phyloP scores from a whole-genome alignment of 2,888 invertebrate species.

The Heliconius ethilla region DNA sequence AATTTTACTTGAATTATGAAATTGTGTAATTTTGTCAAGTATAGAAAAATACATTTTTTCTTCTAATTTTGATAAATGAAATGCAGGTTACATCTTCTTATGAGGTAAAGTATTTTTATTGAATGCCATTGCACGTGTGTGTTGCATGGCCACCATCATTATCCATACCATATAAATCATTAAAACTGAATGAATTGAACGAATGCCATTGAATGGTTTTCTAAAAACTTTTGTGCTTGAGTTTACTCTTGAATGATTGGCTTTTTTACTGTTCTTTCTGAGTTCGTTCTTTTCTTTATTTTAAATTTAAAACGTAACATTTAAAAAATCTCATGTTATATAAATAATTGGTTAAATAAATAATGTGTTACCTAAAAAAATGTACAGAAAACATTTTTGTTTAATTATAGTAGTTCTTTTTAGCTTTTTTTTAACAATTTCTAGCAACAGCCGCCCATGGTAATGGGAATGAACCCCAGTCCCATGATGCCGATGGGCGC shows the following conservation, averaged over 20 bases:
- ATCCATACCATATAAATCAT: constrained; percentile 24
- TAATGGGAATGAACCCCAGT: constrained; percentile 73
- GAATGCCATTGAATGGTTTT: constrained; percentile 12
- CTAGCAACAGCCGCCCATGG: constrained; percentile 78
- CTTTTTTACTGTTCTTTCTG: background rate
- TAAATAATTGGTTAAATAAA: background rate
- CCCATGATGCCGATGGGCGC: constrained; percentile 70
- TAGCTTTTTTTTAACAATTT: constrained; percentile 32
- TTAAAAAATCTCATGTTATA: background rate
- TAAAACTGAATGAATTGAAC: constrained; percentile 16
- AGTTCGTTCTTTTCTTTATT: background rate
- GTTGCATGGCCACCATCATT: constrained; percentile 46
- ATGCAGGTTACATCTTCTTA: constrained; percentile 38
- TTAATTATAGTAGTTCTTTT: background rate
- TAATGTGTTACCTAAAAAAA: background rate
- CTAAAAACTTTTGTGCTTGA: background rate
- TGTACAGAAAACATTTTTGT: background rate
- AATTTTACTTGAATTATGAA: background rate
- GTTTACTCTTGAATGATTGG: constrained; percentile 6
- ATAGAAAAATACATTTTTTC: background rate
- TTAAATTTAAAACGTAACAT: background rate
- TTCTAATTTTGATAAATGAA: constrained; percentile 2
- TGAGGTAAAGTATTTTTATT: constrained; percentile 45
- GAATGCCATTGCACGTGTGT: constrained; percentile 45
- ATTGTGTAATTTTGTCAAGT: background rate